These are phyloP conservation scores for Drosophila melanosoma DNA, from an alignment of 2,888 invertebrate species.

Conservation along the genomic window DNA sequence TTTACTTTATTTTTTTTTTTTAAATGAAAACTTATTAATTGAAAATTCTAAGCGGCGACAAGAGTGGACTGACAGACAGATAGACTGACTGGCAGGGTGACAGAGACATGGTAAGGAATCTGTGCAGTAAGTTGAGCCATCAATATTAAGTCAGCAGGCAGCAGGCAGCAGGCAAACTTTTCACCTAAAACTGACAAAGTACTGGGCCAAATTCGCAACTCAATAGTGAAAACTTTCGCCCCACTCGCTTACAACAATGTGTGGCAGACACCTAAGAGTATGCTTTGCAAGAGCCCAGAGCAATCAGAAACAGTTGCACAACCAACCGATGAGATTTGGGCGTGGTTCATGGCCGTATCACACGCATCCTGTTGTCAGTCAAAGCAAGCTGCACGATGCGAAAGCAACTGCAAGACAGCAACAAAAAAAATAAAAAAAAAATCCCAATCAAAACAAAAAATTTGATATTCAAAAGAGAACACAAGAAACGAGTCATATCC, in stretches of 20 bases:
- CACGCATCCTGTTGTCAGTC: constrained; percentile 32
- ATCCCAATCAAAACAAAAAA: constrained; percentile 6
- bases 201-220: constrained; percentile 35
- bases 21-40: constrained; percentile 72
- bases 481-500: not conserved
- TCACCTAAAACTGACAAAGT: constrained; percentile 72
- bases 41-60: constrained; percentile 54
- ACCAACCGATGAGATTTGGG: constrained; percentile 8
- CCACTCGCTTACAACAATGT: constrained; percentile 31
- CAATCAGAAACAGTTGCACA: constrained; percentile 58
- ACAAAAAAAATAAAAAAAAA: not conserved
- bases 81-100: constrained; percentile 18
- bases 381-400: not conserved
- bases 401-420: not conserved
- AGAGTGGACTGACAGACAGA: constrained; percentile 29
- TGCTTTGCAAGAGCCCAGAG: constrained; percentile 37
- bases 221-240: constrained; percentile 50
- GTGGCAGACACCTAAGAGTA: constrained; percentile 40
- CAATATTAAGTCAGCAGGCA: constrained; percentile 50
- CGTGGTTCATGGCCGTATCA: not conserved
- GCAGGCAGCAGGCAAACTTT: constrained; percentile 43
- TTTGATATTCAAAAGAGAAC: constrained; percentile 25
- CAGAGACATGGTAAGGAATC: constrained; percentile 4
- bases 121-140: constrained; percentile 56
- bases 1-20: not conserved